These are phyloP conservation scores for Chaenodraco wilsoni DNA, from an alignment of 2,797 vertebrate species.

Conservation along the genomic window DNA sequence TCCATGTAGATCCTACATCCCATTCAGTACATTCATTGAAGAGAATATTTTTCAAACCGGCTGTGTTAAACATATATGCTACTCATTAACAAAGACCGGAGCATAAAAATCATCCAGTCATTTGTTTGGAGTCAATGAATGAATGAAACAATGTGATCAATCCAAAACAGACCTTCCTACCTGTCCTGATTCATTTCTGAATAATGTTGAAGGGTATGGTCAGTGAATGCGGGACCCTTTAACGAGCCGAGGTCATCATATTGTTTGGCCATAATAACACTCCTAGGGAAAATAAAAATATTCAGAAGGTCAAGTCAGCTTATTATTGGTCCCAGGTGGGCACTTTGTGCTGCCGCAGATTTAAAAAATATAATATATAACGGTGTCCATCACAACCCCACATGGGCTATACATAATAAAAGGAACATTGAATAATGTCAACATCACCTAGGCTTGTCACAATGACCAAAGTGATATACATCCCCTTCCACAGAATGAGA, in stretches of 20 bases:
- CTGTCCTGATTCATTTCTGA: slow-evolving; percentile 59
- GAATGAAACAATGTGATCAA: neutral
- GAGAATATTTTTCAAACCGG: neutral
- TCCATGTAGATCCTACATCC: slow-evolving; percentile 89
- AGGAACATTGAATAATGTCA: no score
- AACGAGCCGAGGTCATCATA: slow-evolving; percentile 25
- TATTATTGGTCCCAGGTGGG: no score
- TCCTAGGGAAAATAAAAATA: neutral
- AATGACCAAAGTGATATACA: no score
- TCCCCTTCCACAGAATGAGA: no score
- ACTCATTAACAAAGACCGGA: neutral
- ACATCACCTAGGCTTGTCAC: no score
- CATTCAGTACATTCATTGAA: neutral
- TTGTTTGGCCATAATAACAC: slow-evolving; percentile 54
- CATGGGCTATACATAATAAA: no score
- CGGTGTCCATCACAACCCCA: no score
- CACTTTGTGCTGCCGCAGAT: no score
- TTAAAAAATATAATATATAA: no score
- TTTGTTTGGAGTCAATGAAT: neutral
- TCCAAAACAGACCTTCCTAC: slow-evolving; percentile 37
- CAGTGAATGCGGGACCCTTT: slow-evolving; percentile 23
- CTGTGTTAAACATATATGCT: fast-evolving
- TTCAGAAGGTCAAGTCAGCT: neutral
- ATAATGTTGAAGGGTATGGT: slow-evolving; percentile 27
- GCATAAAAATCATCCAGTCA: neutral